Evolutionary conservation across 2,113 vertebrate species (phyloP).

Genomic region (Megatriorchis doriae): DNA sequence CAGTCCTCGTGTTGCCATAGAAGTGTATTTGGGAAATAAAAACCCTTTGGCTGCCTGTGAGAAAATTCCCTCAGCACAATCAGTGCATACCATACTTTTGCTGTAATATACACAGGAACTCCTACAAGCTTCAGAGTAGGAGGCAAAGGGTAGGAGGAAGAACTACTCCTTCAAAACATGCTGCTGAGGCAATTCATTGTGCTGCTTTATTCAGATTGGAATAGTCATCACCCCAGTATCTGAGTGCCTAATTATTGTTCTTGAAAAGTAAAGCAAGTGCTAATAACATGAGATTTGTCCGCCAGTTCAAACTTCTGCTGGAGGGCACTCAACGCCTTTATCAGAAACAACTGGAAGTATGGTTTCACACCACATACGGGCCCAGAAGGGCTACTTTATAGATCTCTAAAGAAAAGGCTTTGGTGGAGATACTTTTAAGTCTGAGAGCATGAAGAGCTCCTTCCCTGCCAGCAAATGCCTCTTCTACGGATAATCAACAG

Average conservation of each 20-base stretch:
- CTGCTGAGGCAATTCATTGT: slow-evolving; percentile 8
- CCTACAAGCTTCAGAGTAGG: background rate
- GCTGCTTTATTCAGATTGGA: background rate
- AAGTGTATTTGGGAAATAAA: background rate
- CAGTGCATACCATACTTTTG: background rate
- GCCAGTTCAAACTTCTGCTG: slow-evolving; percentile 10
- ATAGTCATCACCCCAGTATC: background rate
- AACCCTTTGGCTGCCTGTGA: background rate
- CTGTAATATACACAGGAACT: background rate
- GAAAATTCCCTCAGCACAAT: background rate
- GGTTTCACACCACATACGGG: background rate
- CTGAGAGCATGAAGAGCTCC: background rate
- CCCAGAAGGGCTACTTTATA: slow-evolving; percentile 10
- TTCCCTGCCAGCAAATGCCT: background rate
- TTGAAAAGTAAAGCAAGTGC: slow-evolving; percentile 18
- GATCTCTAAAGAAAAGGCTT: slow-evolving; percentile 7
- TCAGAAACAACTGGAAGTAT: background rate
- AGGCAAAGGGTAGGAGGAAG: slow-evolving; percentile 7
- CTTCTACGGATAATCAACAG: background rate
- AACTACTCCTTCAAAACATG: background rate
- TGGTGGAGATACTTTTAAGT: background rate
- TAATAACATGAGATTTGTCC: background rate
- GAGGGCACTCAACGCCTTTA: background rate
- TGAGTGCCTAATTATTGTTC: slow-evolving; percentile 31
- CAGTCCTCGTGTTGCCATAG: background rate